Evolutionary conservation across 1,140 invertebrate genomes (phyloP), one percentile per base, ranked within the genome.

Genomic region (Micrasema minimum): DNA sequence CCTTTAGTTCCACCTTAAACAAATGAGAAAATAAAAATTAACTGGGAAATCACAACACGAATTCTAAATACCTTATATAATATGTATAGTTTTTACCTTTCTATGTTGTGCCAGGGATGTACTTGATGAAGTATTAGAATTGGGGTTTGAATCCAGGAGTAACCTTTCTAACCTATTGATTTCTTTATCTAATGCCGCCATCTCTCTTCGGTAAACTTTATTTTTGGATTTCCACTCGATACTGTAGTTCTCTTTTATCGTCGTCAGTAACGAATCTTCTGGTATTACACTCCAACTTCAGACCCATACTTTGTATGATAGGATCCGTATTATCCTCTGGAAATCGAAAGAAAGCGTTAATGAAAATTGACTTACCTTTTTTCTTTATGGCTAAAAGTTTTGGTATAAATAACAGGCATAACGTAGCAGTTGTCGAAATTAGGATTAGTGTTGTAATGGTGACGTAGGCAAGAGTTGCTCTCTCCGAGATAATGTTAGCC

Each of bases 161-260:
- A 93, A 82, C 66, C 87, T 89, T 77, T 95, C 92, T 69, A 96
- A 82, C 68, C 90, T 88, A 16, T 85, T 85, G 38, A 96, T 91
- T 82, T 96, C 93, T 55, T 89, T 87, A 77, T 96, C 93, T 50
- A 96, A 80, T 66, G 91, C 90, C 23, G 90, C 87, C 51, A 96
- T 88, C 80, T 96, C 93, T 76, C 90, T 87, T 75, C 91, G 91
- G 79, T 95, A 96, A 2, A 95, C 94, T 74, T 91, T 89, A 80
- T 97, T 96, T n/a, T 81, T 96, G 94, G 48, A 96, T 93, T 81
- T 96, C 93, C 2, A 95, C 92, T 55, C 95, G 86, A 80, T 93
- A 95, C 75, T 92, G 89, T 18, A 93, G 77, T 77, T 97, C 95
- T 75, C 91, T 88, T 45, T 85, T 88, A 76, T 92, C 91, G 76